Evolutionary conservation across 2,888 invertebrate species (phyloP).

Genomic region (Deilephila porcellus): DNA sequence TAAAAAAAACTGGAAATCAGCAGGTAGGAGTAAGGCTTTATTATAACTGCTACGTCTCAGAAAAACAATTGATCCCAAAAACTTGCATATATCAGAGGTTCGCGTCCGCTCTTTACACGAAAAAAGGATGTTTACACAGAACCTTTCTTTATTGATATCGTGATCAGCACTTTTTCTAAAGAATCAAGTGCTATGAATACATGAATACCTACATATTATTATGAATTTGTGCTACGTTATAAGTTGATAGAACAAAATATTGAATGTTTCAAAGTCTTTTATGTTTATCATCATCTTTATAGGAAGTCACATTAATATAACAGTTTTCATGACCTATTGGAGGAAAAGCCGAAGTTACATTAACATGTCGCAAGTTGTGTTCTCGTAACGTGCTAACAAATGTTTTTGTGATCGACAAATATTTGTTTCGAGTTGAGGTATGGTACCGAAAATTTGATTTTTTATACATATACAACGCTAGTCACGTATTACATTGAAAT

Average conservation of each 20-base stretch:
- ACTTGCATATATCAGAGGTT: slow-evolving; percentile 13
- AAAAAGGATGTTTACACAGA: slow-evolving; percentile 13
- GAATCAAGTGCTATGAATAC: not conserved
- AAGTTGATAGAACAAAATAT: not conserved
- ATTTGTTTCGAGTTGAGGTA: no score
- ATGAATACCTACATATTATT: not conserved
- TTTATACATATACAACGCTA: no score
- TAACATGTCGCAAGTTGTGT: no score
- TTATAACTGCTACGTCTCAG: not conserved
- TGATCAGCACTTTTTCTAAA: slow-evolving; percentile 16
- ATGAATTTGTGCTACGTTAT: not conserved
- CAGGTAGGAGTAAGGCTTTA: not conserved
- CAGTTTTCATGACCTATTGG: no score
- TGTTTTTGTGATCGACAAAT: no score
- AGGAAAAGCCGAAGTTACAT: no score
- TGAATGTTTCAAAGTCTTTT: no score
- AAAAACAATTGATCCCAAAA: slow-evolving; percentile 18
- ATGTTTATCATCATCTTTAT: no score
- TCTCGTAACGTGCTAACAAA: no score
- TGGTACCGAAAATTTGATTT: no score
- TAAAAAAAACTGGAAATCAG: not conserved
- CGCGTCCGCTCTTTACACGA: not conserved
- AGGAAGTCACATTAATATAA: no score
- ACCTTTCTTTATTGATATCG: slow-evolving; percentile 24
- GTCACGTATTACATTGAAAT: no score